Evolutionary conservation across 2,888 invertebrate species (phyloP), one percentile per base, ranked within the genome.

Genomic region (Agrochola macilenta): DNA sequence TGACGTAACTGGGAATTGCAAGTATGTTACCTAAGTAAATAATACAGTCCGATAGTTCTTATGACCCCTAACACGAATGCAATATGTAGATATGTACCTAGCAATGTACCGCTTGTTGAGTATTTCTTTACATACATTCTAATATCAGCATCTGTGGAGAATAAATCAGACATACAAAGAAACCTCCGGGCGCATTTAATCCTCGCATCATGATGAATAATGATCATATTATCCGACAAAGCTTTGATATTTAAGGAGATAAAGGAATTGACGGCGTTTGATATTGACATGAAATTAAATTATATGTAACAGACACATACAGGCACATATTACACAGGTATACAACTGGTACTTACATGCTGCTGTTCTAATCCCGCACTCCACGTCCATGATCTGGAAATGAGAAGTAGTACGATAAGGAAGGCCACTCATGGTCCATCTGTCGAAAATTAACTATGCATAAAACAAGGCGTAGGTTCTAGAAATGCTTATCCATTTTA

Each of bases 91-190:
- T 12, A 14, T 23, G 0, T 35, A 12, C 1, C 20, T 23, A 64
- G 17, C 7, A 54, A 68, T 43, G 7, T 63, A 65, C 23, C 12
- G 52, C 39, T 39, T 39, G 39, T 39, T 39, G 39, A 0, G 39
- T 39, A 39, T 69, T 68, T 64, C 54, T 46, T 70, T 5, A 54
- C 60, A n/a, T 63, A 12, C 9, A 7, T n/a, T 58, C 58, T 46
- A 5, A 71, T 68, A 60, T 39, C 39, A 39, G 7, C 73, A 82
- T 63, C 20, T 64, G 70, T 60, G 66, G 78, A 54, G 49, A 82
- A 74, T 66, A 82, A 74, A 66, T 78, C 73, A 54, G 9, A 35
- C 17, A 73, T 63, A 61, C 69, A 57, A 26, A 57, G 58, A 64
- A 49, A 66, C 66, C 63, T 63, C 4, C 11, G 66, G 23, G 70